Conservation (phyloP, 2,888 invertebrate species). For the Clanis bilineata region DNA sequence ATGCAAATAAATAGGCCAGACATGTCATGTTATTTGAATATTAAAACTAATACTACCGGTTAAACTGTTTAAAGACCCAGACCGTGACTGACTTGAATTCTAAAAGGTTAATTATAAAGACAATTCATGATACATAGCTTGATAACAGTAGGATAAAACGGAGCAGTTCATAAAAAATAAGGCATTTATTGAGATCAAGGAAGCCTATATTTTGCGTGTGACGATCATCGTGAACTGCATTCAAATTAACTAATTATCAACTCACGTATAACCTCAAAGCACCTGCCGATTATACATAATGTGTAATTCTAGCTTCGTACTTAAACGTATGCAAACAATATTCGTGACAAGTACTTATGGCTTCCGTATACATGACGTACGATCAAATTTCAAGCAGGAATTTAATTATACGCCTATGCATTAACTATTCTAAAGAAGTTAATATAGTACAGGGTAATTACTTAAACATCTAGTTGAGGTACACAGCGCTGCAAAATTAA, state of each 20-base stretch:
- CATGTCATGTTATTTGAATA: background rate
- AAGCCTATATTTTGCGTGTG: slow-evolving; percentile 49
- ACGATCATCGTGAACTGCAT: slow-evolving; percentile 48
- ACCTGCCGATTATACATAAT: background rate
- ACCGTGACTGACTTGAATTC: background rate
- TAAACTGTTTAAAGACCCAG: background rate
- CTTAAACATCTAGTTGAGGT: background rate
- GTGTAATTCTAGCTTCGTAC: background rate
- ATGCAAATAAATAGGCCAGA: background rate
- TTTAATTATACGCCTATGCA: background rate
- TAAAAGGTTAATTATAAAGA: background rate
- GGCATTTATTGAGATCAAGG: slow-evolving; percentile 46
- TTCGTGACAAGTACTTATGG: slow-evolving; percentile 12
- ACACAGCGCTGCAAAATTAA: background rate
- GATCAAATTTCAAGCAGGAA: slow-evolving; percentile 9
- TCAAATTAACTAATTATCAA: slow-evolving; percentile 45
- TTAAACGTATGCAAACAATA: slow-evolving; percentile 11
- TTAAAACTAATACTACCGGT: background rate
- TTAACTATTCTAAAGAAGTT: slow-evolving; percentile 7
- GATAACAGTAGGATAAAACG: background rate
- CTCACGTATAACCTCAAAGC: background rate
- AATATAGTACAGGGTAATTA: background rate
- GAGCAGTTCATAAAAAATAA: slow-evolving; percentile 11
- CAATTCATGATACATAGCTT: background rate
- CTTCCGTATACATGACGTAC: slow-evolving; percentile 17